These are phyloP conservation scores for Pseudeuparius sepicola DNA, from an alignment of 2,888 invertebrate genomes.

Conservation along the genomic window DNA sequence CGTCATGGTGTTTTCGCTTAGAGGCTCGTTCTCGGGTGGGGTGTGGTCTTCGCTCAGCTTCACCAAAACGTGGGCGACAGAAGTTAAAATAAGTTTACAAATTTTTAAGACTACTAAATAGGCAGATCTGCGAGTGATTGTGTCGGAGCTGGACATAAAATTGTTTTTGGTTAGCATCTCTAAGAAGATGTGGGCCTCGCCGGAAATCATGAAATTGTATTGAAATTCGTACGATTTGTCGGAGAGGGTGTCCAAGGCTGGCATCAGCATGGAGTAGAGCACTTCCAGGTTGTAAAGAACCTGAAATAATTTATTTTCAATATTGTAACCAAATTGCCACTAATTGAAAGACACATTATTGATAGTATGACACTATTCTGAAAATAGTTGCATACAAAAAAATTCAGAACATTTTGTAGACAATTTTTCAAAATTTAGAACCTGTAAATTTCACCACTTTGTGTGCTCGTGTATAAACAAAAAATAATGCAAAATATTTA, in stretches of 20 bases:
- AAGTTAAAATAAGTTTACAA: conserved; percentile 79
- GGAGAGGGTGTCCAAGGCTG: conserved; percentile 68
- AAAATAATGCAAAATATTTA: too few species aligned
- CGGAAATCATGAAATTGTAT: conserved; percentile 56
- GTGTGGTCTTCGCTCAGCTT: conserved; percentile 38
- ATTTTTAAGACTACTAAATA: conserved; percentile 81
- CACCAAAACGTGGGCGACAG: conserved; percentile 72
- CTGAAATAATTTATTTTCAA: too few species aligned
- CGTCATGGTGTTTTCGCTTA: conserved; percentile 34
- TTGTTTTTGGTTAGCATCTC: conserved; percentile 79
- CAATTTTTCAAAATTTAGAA: too few species aligned
- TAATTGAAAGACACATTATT: too few species aligned
- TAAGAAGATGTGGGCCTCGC: conserved; percentile 57
- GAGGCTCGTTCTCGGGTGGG: conserved; percentile 33
- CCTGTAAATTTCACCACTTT: too few species aligned
- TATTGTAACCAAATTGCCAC: too few species aligned
- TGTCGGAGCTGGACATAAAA: conserved; percentile 70
- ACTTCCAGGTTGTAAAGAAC: conserved; percentile 57
- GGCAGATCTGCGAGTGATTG: conserved; percentile 58
- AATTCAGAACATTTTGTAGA: too few species aligned
- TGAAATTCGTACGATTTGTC: conserved; percentile 64
- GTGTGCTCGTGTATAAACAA: too few species aligned
- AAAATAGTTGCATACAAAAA: too few species aligned
- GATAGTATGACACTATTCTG: too few species aligned
- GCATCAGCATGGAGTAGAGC: conserved; percentile 84